A percentile compares a stretch with the other conserved stretches of the same genome.
These are phyloP conservation scores for Ephialtes manifestator DNA, from an alignment of 2,888 invertebrate species.

Conservation along the genomic window DNA sequence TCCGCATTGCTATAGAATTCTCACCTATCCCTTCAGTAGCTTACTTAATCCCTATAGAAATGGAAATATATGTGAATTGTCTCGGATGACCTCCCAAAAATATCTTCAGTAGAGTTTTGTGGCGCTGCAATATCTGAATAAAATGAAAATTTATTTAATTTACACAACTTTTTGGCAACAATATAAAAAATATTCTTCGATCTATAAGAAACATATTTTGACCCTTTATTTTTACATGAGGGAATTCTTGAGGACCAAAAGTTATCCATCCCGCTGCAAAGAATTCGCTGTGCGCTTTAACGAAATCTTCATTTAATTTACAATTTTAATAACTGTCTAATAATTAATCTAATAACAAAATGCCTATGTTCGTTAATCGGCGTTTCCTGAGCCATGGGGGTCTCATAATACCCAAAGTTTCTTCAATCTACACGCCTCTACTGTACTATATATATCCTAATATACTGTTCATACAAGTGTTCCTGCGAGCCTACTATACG, in stretches of 20 bases:
- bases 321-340: conserved; percentile 27
- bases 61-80: no score
- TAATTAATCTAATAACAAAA: conserved; percentile 52
- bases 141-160: no score
- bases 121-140: no score
- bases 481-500: not conserved
- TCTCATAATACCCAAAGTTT: conserved; percentile 47
- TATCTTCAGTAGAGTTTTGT: no score
- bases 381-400: conserved; percentile 25
- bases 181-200: no score
- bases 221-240: no score
- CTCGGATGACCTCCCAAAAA: conserved; percentile 3
- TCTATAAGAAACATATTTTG: no score
- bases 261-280: not conserved
- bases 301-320: conserved; percentile 10
- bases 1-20: conserved; percentile 25
- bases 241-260: not conserved
- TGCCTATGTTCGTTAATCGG: conserved; percentile 21
- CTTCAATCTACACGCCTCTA: conserved; percentile 12
- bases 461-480: not conserved
- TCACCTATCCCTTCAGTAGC: no score
- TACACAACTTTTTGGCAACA: no score
- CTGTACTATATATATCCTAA: not conserved
- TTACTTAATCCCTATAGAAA: no score
- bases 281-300: not conserved